phyloP scores from a whole-genome alignment of 2,888 invertebrate species.

The Neocrepidodera transversa region DNA sequence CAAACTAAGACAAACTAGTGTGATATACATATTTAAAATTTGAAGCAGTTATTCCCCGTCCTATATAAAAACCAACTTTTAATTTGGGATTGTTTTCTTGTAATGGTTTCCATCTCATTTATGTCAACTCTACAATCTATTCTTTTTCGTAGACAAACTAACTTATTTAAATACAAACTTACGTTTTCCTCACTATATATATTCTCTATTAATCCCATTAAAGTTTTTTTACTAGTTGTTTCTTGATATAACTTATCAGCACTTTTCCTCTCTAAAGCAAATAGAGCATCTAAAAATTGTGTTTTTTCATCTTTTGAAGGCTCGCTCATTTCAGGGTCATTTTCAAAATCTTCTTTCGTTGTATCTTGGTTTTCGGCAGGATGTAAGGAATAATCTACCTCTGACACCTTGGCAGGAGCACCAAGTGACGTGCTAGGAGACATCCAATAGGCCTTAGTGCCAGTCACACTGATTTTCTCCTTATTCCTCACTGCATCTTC shows the following conservation, averaged over 20 bases:
- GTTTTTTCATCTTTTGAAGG: neutral
- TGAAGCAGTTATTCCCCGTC: slow-evolving; percentile 31
- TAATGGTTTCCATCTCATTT: slow-evolving; percentile 7
- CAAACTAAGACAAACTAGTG: slow-evolving; percentile 8
- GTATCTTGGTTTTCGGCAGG: neutral
- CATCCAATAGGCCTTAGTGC: neutral
- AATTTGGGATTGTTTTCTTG: slow-evolving; percentile 16
- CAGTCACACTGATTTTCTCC: neutral
- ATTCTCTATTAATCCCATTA: slow-evolving; percentile 1
- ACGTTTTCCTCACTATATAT: neutral
- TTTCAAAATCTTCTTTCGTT: neutral
- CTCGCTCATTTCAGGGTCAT: neutral
- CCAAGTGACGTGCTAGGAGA: no score
- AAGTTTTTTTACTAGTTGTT: slow-evolving; percentile 1
- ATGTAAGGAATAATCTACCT: neutral
- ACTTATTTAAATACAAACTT: neutral
- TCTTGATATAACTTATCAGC: no score
- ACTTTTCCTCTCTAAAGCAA: neutral
- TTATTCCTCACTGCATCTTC: no score
- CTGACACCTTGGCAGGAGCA: no score
- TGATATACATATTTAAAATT: slow-evolving; percentile 16
- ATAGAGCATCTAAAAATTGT: neutral
- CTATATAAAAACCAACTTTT: no score
- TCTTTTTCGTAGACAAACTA: slow-evolving; percentile 1
- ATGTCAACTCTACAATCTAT: slow-evolving; percentile 7